phyloP scores from a whole-genome alignment of 2,888 invertebrate species.

The Bursaphelenchus okinawaensis region DNA sequence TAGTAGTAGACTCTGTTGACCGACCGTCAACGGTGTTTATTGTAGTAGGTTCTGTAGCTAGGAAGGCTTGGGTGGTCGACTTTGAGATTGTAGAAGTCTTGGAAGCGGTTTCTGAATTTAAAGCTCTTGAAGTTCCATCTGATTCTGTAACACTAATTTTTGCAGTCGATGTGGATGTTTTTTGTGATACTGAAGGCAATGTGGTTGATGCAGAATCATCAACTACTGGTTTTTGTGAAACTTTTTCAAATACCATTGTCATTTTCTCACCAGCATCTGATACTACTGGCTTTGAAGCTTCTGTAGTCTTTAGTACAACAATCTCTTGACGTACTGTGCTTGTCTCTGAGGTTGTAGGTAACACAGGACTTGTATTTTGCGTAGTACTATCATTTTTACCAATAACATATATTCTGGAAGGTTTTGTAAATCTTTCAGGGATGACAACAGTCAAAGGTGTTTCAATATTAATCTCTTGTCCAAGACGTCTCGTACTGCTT shows the following conservation, averaged over 20 bases:
- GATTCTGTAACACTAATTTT: too few relatives aligned
- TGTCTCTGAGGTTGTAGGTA: neutral
- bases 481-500: neutral
- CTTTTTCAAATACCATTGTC: neutral
- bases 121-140: too few relatives aligned
- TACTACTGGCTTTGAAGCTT: neutral
- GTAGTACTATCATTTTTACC: neutral
- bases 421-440: neutral
- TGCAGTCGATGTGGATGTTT: too few relatives aligned
- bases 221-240: too few relatives aligned
- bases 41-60: too few relatives aligned
- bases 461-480: neutral
- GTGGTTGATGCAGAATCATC: too few relatives aligned
- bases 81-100: too few relatives aligned
- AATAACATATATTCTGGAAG: neutral
- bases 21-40: too few relatives aligned
- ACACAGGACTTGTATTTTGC: neutral
- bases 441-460: neutral
- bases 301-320: neutral
- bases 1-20: too few relatives aligned
- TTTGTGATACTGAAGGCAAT: too few relatives aligned
- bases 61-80: too few relatives aligned
- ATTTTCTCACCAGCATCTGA: neutral
- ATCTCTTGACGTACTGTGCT: neutral
- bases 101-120: too few relatives aligned